A percentile compares a stretch with the other conserved stretches of the same genome.
Evolutionary conservation across 1,140 invertebrate genomes (phyloP).

Genomic region (Manduca sexta): DNA sequence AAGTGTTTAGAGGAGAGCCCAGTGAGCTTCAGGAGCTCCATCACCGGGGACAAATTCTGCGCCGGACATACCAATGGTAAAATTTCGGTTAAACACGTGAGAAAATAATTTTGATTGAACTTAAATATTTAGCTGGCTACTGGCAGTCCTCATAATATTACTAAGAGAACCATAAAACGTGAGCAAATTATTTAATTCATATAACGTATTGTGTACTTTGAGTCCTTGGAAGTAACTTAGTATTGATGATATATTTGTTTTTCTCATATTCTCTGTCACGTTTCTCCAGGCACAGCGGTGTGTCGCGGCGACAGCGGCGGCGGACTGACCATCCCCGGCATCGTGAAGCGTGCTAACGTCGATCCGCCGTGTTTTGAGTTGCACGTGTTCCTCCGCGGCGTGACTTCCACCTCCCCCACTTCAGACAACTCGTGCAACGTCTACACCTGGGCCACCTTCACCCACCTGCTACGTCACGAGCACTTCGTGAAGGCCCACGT

Average conservation of each 20-base stretch:
- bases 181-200: too few species aligned
- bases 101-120: neutral
- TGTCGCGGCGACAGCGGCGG: constrained; percentile 12
- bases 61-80: constrained; percentile 28
- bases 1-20: constrained; percentile 16
- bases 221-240: too few species aligned
- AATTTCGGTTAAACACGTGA: neutral
- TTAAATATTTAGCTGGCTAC: neutral
- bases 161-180: too few species aligned
- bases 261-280: neutral
- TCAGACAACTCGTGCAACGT: neutral
- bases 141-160: neutral
- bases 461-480: too few species aligned
- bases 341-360: neutral
- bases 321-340: neutral
- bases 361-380: too few species aligned
- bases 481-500: too few species aligned
- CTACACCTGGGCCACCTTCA: neutral
- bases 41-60: constrained; percentile 34
- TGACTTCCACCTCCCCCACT: neutral
- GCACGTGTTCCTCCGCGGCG: neutral
- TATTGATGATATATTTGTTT: neutral
- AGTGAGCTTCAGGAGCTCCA: constrained; percentile 16
- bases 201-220: too few species aligned
- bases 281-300: constrained; percentile 4